These are phyloP conservation scores for Spialia ferax DNA, from an alignment of 2,888 invertebrate genomes.

Conservation along the genomic window DNA sequence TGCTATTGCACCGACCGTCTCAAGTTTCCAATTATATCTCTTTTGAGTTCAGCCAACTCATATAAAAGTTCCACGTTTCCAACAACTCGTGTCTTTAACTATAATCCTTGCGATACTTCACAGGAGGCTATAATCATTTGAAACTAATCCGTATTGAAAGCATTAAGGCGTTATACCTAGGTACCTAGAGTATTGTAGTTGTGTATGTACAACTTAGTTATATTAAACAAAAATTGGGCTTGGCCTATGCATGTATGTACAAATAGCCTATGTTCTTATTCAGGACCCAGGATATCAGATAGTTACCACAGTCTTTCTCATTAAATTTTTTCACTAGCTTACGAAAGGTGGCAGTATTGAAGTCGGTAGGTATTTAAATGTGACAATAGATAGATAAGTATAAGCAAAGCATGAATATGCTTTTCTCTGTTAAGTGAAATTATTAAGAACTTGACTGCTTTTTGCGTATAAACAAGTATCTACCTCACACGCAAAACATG, in stretches of 20 bases:
- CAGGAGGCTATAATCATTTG: constrained; percentile 54
- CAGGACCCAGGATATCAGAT: too few relatives aligned
- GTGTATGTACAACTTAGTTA: background rate
- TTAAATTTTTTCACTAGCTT: too few relatives aligned
- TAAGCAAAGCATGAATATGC: too few relatives aligned
- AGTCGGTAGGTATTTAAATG: too few relatives aligned
- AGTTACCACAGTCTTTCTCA: too few relatives aligned
- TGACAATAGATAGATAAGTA: too few relatives aligned
- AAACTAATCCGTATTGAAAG: constrained; percentile 51
- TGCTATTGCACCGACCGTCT: constrained; percentile 66
- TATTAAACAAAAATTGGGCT: too few relatives aligned
- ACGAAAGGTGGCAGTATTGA: too few relatives aligned
- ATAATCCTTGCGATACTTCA: constrained; percentile 54
- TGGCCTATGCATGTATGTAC: too few relatives aligned
- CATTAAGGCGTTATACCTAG: constrained; percentile 39
- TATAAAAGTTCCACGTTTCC: constrained; percentile 73
- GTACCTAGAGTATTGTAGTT: background rate
- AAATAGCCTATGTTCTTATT: too few relatives aligned
- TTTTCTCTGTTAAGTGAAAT: too few relatives aligned
- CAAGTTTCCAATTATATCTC: constrained; percentile 83
- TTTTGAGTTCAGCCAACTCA: constrained; percentile 76
- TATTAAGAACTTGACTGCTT: background rate
- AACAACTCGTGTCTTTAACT: constrained; percentile 64
- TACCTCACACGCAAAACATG: background rate
- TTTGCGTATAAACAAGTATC: too few relatives aligned